Conservation (phyloP, 2,797 vertebrate species). For the Phoebastria nigripes region DNA sequence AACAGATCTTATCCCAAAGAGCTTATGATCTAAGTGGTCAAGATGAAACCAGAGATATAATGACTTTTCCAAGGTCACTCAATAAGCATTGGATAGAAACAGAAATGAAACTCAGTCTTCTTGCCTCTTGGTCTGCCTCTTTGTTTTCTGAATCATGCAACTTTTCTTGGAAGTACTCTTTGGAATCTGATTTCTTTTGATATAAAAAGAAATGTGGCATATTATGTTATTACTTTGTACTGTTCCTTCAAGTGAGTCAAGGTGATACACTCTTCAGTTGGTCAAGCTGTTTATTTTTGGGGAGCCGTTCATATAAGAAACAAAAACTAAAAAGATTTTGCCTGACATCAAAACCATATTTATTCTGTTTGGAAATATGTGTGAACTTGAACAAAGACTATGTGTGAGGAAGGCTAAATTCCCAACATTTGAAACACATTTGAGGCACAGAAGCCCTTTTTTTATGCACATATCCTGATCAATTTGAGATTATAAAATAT, state of each 20-base stretch:
- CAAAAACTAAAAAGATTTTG: neutral
- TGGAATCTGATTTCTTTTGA: neutral
- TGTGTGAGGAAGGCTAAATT: neutral
- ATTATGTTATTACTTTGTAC: neutral
- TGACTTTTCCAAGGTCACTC: neutral
- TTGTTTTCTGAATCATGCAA: neutral
- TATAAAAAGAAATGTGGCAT: neutral
- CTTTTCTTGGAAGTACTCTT: neutral
- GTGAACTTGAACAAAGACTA: neutral
- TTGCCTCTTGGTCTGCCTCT: neutral
- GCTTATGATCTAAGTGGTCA: neutral
- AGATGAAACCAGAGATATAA: neutral
- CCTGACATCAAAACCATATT: neutral
- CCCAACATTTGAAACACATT: neutral
- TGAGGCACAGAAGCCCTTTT: neutral
- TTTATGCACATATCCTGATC: neutral
- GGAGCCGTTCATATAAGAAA: neutral
- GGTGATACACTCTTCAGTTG: neutral
- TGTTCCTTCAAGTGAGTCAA: neutral
- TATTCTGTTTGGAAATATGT: neutral
- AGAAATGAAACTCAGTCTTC: neutral
- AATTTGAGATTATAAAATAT: neutral
- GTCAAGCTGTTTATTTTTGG: neutral
- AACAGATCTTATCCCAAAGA: rapidly evolving
- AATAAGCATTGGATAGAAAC: neutral